Conservation (phyloP, 2,797 vertebrate genomes). For the Emys orbicularis region DNA sequence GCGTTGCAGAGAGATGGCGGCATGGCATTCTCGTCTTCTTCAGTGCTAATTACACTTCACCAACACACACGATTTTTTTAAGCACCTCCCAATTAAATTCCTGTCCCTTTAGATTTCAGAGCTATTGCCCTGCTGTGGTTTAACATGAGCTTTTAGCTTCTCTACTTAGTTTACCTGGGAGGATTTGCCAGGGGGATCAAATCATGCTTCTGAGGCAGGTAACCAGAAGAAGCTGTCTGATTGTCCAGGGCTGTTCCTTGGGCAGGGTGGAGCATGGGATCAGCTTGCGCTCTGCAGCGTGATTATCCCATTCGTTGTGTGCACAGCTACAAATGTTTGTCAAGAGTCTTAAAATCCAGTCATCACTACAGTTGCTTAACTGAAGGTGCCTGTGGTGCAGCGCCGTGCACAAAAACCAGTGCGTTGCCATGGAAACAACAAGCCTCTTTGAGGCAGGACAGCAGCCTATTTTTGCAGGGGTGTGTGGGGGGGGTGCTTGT, state of each 20-base stretch:
- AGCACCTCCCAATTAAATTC: neutral
- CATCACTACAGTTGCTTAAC: too few species aligned
- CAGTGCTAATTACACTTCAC: neutral
- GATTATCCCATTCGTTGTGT: neutral
- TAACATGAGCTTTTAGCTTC: neutral
- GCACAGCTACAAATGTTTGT: neutral
- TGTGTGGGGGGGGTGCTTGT: neutral
- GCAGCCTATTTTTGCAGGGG: fast-evolving
- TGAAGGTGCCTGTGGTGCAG: neutral
- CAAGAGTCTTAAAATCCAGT: neutral
- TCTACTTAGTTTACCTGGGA: neutral
- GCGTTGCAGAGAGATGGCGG: neutral
- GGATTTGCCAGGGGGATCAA: fast-evolving
- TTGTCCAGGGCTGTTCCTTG: neutral
- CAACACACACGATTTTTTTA: neutral
- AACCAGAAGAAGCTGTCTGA: neutral
- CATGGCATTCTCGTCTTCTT: neutral
- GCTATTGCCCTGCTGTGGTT: fast-evolving
- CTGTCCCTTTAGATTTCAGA: neutral
- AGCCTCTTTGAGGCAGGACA: neutral
- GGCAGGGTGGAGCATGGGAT: fast-evolving
- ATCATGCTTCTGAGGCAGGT: neutral
- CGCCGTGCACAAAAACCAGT: neutral
- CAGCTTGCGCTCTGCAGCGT: too few species aligned
- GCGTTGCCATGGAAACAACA: neutral